phyloP scores from a whole-genome alignment of 2,113 vertebrate species.

The Xyliphius kryptos region DNA sequence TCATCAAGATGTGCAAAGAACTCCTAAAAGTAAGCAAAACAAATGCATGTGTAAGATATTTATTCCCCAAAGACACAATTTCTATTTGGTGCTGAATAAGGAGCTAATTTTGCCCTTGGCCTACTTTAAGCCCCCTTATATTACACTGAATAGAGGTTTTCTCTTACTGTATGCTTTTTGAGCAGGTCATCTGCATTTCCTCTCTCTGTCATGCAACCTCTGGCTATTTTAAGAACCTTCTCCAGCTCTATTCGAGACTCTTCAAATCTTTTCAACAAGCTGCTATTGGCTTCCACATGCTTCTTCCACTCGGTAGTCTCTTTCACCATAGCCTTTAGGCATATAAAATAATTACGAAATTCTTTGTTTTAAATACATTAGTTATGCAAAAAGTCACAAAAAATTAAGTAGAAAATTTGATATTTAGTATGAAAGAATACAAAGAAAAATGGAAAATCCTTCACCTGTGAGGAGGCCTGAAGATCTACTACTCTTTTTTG shows the following conservation, averaged over 20 bases:
- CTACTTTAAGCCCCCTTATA: conserved; percentile 2
- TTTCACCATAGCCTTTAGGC: conserved; percentile 74
- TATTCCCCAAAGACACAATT: not conserved
- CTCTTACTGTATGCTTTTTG: conserved; percentile 83
- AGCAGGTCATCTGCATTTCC: conserved; percentile 87
- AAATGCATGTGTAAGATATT: conserved; percentile 1
- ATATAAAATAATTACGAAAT: conserved; percentile 41
- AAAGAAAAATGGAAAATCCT: not conserved
- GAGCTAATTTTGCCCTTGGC: too few species aligned
- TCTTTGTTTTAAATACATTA: too few species aligned
- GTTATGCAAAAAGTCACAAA: too few species aligned
- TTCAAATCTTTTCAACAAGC: conserved; percentile 92
- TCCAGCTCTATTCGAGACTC: conserved; percentile 90
- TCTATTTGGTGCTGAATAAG: not conserved
- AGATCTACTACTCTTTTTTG: conserved; percentile 80
- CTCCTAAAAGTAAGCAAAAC: conserved; percentile 72
- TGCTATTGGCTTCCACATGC: conserved; percentile 84
- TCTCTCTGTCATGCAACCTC: conserved; percentile 78
- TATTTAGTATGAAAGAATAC: too few species aligned
- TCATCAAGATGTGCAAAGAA: conserved; percentile 92
- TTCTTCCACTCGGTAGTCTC: conserved; percentile 88
- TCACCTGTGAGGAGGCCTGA: conserved; percentile 82
- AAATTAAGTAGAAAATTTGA: too few species aligned
- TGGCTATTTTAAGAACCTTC: conserved; percentile 80
- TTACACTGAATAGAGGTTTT: not conserved